Base-by-base conservation (phyloP, 92 coral and sea anemone species). In the Umimayanthus chanpuru region DNA sequence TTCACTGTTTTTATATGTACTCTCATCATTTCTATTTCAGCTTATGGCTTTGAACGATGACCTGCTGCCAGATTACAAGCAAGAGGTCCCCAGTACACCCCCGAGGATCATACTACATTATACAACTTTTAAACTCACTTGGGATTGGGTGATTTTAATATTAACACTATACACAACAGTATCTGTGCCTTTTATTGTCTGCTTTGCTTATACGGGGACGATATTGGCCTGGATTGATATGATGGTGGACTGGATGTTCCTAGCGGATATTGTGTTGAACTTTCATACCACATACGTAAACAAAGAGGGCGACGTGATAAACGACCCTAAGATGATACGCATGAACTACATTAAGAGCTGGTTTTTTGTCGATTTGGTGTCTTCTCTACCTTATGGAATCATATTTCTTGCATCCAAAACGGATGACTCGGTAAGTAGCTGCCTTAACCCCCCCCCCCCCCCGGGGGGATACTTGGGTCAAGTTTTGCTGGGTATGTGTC, bases 111-210 rank as follows among this genome's bases (percentile, higher is more conserved):
- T 97, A 39, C 97, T 97, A 1, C 99, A 97, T 82, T 97, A 96
- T 92, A 92, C 94, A 18, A 65, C 96, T 5, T 91, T 94, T 85
- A 97, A 97, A 82, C 90, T 96, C 2, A 77, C 96, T 1, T 97
- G 99, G 99, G 99, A 97, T 85, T 97, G 99, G 99, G 41, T 95
- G 15, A 97, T 97, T 23, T 64, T 97, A 6, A 92, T 94, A 65
- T 92, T 97, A 55, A 97, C 98, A 0, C 93, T 97, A 40, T 97
- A 97, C 91, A 97, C 99, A 0, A 96, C 98, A 29, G 94, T 96
- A 32, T 92, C 98, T 5, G 98, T 97, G 23, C 99, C 99, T 1
- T 97, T 97, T 89, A 93, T 97, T 4, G 98, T 97, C 15, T 97
- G 99, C 74, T 97, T 97, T 76, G 70, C 30, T 8, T 96, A 85